Conservation (phyloP, 2,888 invertebrate species). For the Dynastes tityus region DNA sequence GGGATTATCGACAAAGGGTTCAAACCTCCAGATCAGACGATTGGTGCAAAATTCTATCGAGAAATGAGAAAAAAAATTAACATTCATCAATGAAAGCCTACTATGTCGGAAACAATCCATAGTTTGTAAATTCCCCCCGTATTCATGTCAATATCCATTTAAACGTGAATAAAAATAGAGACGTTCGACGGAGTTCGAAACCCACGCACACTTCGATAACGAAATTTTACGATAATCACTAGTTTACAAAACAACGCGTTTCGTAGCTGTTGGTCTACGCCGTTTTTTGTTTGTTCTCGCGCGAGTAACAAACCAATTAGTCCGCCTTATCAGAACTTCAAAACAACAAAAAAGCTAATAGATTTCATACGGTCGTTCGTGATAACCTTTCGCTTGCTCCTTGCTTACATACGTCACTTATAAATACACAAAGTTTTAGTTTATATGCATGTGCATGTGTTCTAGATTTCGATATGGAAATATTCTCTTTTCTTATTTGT, state of each 20-base stretch:
- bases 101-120: too few relatives aligned
- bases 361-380: conserved; percentile 9
- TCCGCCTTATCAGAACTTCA: conserved; percentile 27
- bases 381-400: conserved; percentile 24
- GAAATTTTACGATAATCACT: conserved; percentile 12
- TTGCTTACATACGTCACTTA: too few relatives aligned
- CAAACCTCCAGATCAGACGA: too few relatives aligned
- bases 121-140: too few relatives aligned
- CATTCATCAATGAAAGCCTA: too few relatives aligned
- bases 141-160: too few relatives aligned
- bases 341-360: conserved; percentile 38
- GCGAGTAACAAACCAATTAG: conserved; percentile 30
- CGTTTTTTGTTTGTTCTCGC: conserved; percentile 15
- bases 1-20: too few relatives aligned
- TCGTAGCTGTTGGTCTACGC: not conserved
- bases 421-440: too few relatives aligned
- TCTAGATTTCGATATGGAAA: not conserved
- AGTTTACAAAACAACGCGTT: conserved; percentile 16
- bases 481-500: too few relatives aligned
- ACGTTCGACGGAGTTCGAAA: conserved; percentile 10
- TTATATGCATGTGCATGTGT: not conserved
- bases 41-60: too few relatives aligned
- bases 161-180: not conserved
- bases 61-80: too few relatives aligned
- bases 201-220: conserved; percentile 10